These are phyloP conservation scores for Phoeniculus purpureus DNA, from an alignment of 2,797 vertebrate genomes.

Conservation along the genomic window DNA sequence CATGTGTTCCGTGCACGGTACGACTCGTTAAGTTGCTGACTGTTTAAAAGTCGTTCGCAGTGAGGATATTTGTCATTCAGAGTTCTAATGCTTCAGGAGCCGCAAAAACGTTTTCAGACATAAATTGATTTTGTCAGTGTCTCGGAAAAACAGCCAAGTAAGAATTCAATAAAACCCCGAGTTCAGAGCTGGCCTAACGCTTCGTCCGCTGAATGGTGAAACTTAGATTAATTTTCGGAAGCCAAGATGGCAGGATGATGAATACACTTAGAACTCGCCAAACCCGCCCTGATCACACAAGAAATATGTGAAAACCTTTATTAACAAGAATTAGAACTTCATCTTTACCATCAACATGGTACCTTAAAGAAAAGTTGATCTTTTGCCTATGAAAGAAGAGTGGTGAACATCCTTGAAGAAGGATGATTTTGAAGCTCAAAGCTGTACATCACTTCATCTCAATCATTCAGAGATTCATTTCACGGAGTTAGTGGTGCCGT, in stretches of 20 bases:
- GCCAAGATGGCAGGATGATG: conserved; percentile 27
- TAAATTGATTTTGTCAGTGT: conserved; percentile 18
- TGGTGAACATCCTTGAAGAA: background rate
- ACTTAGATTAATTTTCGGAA: conserved; percentile 42
- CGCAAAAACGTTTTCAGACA: background rate
- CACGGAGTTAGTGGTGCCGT: fast-evolving
- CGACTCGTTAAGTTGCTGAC: conserved; percentile 4
- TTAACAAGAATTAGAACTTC: conserved; percentile 49
- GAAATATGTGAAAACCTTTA: conserved; percentile 35
- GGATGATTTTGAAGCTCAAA: background rate
- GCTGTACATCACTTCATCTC: background rate
- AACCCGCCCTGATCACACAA: background rate
- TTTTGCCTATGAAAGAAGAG: background rate
- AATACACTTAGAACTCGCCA: conserved; percentile 18
- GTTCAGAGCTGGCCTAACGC: conserved; percentile 9
- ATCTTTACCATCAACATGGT: background rate
- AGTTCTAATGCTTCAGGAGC: background rate
- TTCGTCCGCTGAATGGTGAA: conserved; percentile 20
- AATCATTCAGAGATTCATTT: fast-evolving
- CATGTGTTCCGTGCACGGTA: background rate
- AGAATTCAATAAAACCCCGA: conserved; percentile 30
- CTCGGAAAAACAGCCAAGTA: conserved; percentile 26
- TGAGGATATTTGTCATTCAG: conserved; percentile 32
- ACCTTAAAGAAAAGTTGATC: background rate
- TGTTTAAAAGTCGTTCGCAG: background rate